phyloP scores from a whole-genome alignment of 2,888 invertebrate genomes.

The Crossocerus cetratus region DNA sequence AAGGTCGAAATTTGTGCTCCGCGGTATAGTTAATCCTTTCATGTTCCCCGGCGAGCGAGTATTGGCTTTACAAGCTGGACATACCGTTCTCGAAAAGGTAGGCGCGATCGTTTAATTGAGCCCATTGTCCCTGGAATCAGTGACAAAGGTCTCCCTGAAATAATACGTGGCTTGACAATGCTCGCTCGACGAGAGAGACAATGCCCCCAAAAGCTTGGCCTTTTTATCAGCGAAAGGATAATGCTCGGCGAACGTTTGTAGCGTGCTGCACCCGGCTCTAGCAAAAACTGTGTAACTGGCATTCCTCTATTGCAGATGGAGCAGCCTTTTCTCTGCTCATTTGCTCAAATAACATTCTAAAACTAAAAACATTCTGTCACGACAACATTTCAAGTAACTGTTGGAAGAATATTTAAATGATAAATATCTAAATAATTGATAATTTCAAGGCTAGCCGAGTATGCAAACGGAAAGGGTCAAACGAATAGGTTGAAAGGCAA shows the following conservation, averaged over 20 bases:
- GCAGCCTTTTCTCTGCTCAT: too few relatives aligned
- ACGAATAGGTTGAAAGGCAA: too few relatives aligned
- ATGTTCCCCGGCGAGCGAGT: not conserved
- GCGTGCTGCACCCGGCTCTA: not conserved
- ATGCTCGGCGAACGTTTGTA: not conserved
- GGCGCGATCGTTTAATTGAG: constrained; percentile 40
- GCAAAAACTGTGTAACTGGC: too few relatives aligned
- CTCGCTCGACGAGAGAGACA: constrained; percentile 46
- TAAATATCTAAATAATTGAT: too few relatives aligned
- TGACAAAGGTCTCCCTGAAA: constrained; percentile 22
- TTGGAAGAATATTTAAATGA: too few relatives aligned
- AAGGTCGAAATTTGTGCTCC: too few relatives aligned
- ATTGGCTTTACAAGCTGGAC: not conserved
- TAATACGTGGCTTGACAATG: constrained; percentile 37
- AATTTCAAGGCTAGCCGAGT: too few relatives aligned
- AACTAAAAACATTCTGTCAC: too few relatives aligned
- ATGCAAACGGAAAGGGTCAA: too few relatives aligned
- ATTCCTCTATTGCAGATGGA: too few relatives aligned
- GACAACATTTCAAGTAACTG: too few relatives aligned
- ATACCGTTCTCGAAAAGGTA: constrained; percentile 4
- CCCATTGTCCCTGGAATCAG: constrained; percentile 36
- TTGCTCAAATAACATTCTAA: too few relatives aligned
- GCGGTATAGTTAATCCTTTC: not conserved
- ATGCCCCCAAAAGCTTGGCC: constrained; percentile 25
- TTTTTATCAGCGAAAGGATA: not conserved